Conservation (phyloP, 2,797 vertebrate species). For the Ara ararauna region DNA sequence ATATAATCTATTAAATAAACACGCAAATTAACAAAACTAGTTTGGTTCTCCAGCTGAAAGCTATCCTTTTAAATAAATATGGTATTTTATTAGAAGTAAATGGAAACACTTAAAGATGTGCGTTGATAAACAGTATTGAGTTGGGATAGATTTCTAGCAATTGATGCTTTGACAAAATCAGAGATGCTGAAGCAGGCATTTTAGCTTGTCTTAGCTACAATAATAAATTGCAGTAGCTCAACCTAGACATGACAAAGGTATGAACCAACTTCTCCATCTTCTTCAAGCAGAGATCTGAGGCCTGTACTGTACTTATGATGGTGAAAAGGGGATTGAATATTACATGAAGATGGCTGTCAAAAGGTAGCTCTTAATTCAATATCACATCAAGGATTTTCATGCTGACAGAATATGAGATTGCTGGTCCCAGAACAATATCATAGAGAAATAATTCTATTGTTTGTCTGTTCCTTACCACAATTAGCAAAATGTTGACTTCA, state of each 20-base stretch:
- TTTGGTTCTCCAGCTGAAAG: constrained; percentile 7
- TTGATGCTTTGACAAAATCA: constrained; percentile 33
- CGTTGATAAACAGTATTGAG: constrained; percentile 24
- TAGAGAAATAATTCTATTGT: not conserved
- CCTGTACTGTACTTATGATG: constrained; percentile 14
- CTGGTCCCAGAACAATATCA: not conserved
- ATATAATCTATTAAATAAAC: constrained; percentile 32
- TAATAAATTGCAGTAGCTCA: constrained; percentile 33
- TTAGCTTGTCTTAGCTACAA: constrained; percentile 30
- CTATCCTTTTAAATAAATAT: constrained; percentile 47
- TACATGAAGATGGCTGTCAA: constrained; percentile 53
- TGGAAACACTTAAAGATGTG: constrained; percentile 9
- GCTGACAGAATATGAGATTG: constrained; percentile 23
- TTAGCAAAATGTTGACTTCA: not conserved
- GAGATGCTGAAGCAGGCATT: constrained; percentile 25
- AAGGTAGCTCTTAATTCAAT: constrained; percentile 57
- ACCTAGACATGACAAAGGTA: constrained; percentile 31
- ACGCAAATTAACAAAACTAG: not conserved
- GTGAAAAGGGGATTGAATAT: constrained; percentile 69
- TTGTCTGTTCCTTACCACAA: not conserved
- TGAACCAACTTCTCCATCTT: constrained; percentile 65
- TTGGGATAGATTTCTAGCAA: constrained; percentile 20
- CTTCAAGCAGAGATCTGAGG: constrained; percentile 53
- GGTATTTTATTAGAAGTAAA: constrained; percentile 51
- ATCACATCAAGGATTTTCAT: constrained; percentile 54